phyloP scores from a whole-genome alignment of 2,797 vertebrate genomes.

The Acipenser transmontanus region DNA sequence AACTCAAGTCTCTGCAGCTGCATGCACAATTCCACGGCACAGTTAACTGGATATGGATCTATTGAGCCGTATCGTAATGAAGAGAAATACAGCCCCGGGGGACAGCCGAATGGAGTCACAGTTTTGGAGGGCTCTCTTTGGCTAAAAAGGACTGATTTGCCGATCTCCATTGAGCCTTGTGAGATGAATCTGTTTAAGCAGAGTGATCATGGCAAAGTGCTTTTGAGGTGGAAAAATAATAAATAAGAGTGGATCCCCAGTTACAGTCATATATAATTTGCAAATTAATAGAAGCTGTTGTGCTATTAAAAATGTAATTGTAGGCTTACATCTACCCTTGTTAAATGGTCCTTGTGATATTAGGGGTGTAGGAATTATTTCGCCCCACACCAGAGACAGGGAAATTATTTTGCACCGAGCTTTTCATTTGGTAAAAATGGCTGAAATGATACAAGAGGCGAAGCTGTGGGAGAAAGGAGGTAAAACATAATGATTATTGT shows the following conservation, averaged over 20 bases:
- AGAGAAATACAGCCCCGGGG: conserved; percentile 39
- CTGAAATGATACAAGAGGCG: background rate
- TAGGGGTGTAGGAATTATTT: background rate
- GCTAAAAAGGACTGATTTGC: conserved; percentile 17
- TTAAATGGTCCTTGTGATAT: background rate
- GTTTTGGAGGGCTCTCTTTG: conserved; percentile 29
- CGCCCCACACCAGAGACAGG: background rate
- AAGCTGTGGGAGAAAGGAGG: background rate
- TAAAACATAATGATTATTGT: background rate
- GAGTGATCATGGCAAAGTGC: background rate
- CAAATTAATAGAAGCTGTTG: background rate
- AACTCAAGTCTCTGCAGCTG: background rate
- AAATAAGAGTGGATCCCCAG: background rate
- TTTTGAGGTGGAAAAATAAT: background rate
- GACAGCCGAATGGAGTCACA: conserved; percentile 40
- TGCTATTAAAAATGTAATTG: background rate
- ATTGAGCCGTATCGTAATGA: conserved; percentile 17
- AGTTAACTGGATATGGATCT: background rate
- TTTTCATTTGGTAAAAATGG: background rate
- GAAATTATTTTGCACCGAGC: background rate
- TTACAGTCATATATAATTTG: no score
- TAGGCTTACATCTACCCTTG: background rate
- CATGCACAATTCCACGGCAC: conserved; percentile 9
- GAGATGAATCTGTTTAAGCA: background rate
- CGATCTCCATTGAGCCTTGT: background rate